Percentiles rank a stretch among this genome's conserved stretches.
phyloP scores from a whole-genome alignment of 2,888 invertebrate genomes.

The Drosophila parthenogenetica region DNA sequence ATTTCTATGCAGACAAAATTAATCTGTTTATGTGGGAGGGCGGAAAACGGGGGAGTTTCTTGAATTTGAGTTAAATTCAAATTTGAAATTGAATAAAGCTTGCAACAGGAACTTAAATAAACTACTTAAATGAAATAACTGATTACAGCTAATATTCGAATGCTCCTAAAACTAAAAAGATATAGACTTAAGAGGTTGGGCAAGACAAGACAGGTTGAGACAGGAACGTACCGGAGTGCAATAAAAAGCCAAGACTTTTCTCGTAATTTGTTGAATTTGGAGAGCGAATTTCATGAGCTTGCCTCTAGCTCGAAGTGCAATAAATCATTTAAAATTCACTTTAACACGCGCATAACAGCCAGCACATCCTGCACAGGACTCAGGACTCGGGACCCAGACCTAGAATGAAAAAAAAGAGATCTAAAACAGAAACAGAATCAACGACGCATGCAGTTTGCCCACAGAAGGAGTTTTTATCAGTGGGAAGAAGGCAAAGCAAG shows the following conservation, averaged over 20 bases:
- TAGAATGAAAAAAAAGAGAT: constrained; percentile 7
- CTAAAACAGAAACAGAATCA: constrained; percentile 26
- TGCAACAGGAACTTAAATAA: constrained; percentile 10
- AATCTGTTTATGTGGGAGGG: constrained; percentile 8
- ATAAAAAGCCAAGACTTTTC: constrained; percentile 10
- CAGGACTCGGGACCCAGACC: neutral
- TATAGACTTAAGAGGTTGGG: neutral
- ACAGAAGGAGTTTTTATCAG: constrained; percentile 19
- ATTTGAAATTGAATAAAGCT: constrained; percentile 4
- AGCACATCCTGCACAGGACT: constrained; percentile 21
- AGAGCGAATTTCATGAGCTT: constrained; percentile 38
- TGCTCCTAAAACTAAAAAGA: constrained; percentile 25
- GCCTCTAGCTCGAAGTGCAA: constrained; percentile 48
- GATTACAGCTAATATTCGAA: constrained; percentile 68
- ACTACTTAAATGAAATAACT: constrained; percentile 40
- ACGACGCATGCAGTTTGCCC: constrained; percentile 52
- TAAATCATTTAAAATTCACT: constrained; percentile 79
- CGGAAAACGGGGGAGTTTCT: neutral
- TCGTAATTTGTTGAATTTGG: constrained; percentile 60
- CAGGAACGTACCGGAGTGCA: constrained; percentile 29
- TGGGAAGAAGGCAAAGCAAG: neutral
- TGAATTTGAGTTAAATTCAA: constrained; percentile 2
- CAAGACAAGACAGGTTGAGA: neutral
- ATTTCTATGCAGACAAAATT: constrained; percentile 11
- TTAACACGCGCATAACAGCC: constrained; percentile 61